Conservation (phyloP, 2,113 vertebrate species). For the Beaufortia kweichowensis region DNA sequence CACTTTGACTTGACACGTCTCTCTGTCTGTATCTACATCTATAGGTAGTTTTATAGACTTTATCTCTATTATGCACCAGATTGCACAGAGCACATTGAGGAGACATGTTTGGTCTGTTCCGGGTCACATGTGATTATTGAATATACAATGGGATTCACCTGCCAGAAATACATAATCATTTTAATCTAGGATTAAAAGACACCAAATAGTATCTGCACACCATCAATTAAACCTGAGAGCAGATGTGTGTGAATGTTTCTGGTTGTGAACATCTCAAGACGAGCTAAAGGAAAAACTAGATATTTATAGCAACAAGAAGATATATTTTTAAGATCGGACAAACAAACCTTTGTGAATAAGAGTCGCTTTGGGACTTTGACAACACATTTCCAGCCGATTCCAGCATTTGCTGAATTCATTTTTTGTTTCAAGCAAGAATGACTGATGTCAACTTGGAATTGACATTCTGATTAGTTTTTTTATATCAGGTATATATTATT, state of each 20-base stretch:
- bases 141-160: background rate
- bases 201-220: background rate
- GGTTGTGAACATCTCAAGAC: too few species aligned
- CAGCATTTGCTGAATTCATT: background rate
- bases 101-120: background rate
- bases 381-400: background rate
- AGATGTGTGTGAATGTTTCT: slow-evolving; percentile 39
- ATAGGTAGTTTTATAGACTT: background rate
- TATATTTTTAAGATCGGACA: slow-evolving; percentile 24
- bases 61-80: background rate
- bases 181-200: background rate
- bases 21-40: too few species aligned
- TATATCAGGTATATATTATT: background rate
- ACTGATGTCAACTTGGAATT: background rate
- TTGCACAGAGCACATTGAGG: background rate
- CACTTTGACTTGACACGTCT: background rate
- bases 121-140: background rate
- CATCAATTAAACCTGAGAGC: slow-evolving; percentile 11
- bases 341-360: background rate
- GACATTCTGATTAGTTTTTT: background rate
- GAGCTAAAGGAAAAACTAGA: too few species aligned
- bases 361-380: background rate
- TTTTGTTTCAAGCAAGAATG: background rate
- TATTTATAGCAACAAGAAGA: slow-evolving; percentile 9
- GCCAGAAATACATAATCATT: background rate